Base-by-base conservation (phyloP, 2,888 invertebrate genomes). In the Gymnoscelis rufifasciata region DNA sequence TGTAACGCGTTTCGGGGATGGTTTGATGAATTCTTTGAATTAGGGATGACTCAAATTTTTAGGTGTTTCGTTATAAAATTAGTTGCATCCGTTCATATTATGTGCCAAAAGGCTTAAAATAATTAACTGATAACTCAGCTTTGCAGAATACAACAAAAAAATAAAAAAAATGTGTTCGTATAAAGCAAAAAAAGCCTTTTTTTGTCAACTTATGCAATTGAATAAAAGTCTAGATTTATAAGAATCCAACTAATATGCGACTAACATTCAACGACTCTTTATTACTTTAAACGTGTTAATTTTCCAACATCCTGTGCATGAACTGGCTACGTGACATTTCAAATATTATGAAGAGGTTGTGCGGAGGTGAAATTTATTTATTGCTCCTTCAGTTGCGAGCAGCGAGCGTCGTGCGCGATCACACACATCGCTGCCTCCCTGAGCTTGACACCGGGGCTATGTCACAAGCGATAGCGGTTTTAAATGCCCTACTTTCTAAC, bases 311-410 rank as follows among this genome's bases (percentile, higher is more conserved):
- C 62, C 71, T 65, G 44, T 74, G 65, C 19, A n/a, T 38, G 31
- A 19, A 43, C 52, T 54, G 45, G 44, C 56, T 58, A 60, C 64
- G 60, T 62, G 66, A 66, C 63, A 72, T 73, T 69, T 73, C 63
- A 73, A 74, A 73, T 73, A 73, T 73, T 73, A 54, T 74, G 73
- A 72, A 64, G 72, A 72, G 66, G 60, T 48, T 42, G 51, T 63
- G 57, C 62, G 63, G 56, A 70, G 66, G 63, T 67, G 67, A 64
- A 73, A 63, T 66, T 60, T 60, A 67, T 65, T 67, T 62, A 59
- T 68, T 66, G 66, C 76, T 74, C 72, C 76, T 61, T 69, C 73
- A 67, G 74, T 68, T 72, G 74, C 69, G 64, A 60, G 57, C 58
- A 56, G 63, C 54, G 56, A 52, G 59, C 49, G 74, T 72, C 74